These are phyloP conservation scores for Antitype chi DNA, from an alignment of 2,888 invertebrate genomes.

Conservation along the genomic window DNA sequence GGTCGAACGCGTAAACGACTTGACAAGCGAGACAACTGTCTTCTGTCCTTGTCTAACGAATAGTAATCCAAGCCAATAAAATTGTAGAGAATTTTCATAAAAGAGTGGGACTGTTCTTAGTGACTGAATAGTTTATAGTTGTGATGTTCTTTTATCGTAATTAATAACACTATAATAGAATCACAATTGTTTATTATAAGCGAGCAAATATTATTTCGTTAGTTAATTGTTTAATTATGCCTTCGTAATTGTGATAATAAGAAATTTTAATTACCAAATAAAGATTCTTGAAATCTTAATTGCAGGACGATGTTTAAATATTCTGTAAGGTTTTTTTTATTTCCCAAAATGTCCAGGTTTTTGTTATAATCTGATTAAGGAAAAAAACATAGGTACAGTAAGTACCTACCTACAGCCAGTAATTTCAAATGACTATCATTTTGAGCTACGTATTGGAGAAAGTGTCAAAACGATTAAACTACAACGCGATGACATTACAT, in stretches of 20 bases:
- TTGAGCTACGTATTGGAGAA: slow-evolving; percentile 10
- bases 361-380: neutral
- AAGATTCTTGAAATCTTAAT: slow-evolving; percentile 58
- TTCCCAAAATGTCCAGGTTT: neutral
- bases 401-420: neutral
- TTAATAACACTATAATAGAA: slow-evolving; percentile 52
- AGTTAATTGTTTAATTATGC: slow-evolving; percentile 58
- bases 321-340: neutral
- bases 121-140: slow-evolving; percentile 37
- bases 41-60: slow-evolving; percentile 53
- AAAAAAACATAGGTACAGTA: neutral
- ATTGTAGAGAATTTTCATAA: slow-evolving; percentile 47
- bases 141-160: slow-evolving; percentile 49
- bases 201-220: slow-evolving; percentile 57
- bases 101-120: slow-evolving; percentile 24
- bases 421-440: slow-evolving; percentile 30
- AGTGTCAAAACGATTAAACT: slow-evolving; percentile 37
- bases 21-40: slow-evolving; percentile 67
- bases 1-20: slow-evolving; percentile 78
- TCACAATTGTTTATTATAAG: slow-evolving; percentile 52
- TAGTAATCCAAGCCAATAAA: slow-evolving; percentile 37
- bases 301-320: slow-evolving; percentile 36
- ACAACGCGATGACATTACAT: slow-evolving; percentile 34
- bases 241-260: slow-evolving; percentile 57
- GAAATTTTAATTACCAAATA: slow-evolving; percentile 58